Base-by-base conservation (phyloP, 1,140 invertebrate genomes). In the Sinonovacula constricta region DNA sequence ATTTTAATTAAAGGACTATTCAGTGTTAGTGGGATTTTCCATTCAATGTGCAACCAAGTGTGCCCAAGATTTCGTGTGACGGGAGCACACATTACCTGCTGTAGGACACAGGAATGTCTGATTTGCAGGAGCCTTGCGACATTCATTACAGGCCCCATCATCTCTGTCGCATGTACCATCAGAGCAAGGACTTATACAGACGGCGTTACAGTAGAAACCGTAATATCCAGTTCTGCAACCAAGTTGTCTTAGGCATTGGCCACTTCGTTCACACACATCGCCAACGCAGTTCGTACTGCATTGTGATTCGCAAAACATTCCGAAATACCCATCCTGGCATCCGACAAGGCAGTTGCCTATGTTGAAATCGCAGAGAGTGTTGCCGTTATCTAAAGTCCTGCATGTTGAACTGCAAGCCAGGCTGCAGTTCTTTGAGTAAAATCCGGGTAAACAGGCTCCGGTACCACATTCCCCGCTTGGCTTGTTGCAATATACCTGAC, bases 71-170 rank as follows among this genome's bases (percentile, higher is more conserved):
- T n/a, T n/a, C n/a, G n/a, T n/a, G n/a, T n/a, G n/a, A n/a, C n/a
- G n/a, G n/a, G n/a, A n/a, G n/a, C n/a, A n/a, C 18, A 45, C 18
- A 18, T 49, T 76, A 76, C 72, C 72, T 66, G 72, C 72, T 12
- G 26, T 22, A 45, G 62, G 49, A 30, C 72, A 76, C 5, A 76
- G 72, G 30, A 63, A 53, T 1, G 28, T 57, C 28, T 67, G 62
- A 14, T 54, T 28, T 22, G n/a, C 24, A 18, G n/a, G 10, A 0
- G 53, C n/a, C 24, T 76, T 76, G 1, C 14, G 1, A 30, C 72
- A 76, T 26, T 76, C 72, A 5, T 3, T 28, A 18, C 72, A 76
- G 10, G 28, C 26, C 5, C 72, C 72, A 26, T 2, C 15, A n/a
- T 59, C 53, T 33, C 49, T 65, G 31, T 76, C 63, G 39, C 72